Conservation (phyloP, 2,113 vertebrate genomes). For the Tyrannus savana region DNA sequence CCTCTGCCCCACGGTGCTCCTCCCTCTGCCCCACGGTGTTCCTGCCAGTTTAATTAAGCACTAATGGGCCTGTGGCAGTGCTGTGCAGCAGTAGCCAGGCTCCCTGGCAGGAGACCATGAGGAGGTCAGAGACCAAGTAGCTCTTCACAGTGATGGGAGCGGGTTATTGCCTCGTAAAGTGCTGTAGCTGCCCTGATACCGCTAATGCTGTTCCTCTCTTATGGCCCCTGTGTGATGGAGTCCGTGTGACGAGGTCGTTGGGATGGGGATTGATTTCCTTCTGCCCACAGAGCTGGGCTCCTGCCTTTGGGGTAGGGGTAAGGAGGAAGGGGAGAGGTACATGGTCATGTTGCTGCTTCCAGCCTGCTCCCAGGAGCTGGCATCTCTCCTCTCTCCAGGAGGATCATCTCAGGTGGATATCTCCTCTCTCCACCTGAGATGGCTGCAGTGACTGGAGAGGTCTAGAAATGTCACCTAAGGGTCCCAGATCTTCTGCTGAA, state of each 20-base stretch:
- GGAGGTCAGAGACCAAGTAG: constrained; percentile 37
- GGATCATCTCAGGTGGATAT: too few species aligned
- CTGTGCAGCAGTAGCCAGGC: neutral
- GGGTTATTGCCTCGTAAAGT: neutral
- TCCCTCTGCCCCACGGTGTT: neutral
- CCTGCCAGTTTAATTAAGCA: neutral
- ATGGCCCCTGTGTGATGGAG: neutral
- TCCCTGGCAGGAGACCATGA: neutral
- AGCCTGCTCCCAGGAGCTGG: neutral
- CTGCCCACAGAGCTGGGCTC: neutral
- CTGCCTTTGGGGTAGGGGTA: neutral
- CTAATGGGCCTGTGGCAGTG: rapidly evolving
- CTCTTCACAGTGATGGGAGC: neutral
- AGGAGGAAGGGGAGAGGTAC: neutral
- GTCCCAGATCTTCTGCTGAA: neutral
- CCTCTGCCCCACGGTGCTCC: neutral
- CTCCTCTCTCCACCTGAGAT: neutral
- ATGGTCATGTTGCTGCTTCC: neutral
- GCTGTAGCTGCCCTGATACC: rapidly evolving
- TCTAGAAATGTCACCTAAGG: neutral
- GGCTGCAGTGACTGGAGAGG: neutral
- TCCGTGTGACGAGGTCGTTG: rapidly evolving
- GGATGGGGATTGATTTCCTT: neutral
- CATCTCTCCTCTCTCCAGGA: neutral
- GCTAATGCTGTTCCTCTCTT: neutral